Evolutionary conservation across 2,113 vertebrate species (phyloP).

Genomic region (Mesoclemmys tuberculata): DNA sequence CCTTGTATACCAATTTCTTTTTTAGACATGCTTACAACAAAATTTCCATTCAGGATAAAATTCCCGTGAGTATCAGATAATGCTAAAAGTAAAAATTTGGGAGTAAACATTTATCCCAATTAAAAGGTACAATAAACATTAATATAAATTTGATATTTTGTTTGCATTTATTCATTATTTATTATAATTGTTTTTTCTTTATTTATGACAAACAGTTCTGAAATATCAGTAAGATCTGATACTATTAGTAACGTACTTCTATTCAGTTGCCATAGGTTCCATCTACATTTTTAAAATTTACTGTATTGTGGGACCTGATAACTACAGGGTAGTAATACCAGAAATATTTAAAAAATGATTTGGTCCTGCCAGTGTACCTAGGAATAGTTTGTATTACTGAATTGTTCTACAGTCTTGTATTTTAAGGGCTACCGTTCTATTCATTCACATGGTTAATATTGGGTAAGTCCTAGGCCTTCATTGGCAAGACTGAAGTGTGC

Average conservation of each 20-base stretch:
- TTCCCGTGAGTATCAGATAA: conserved; percentile 91
- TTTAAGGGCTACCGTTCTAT: not conserved
- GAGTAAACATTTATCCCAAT: conserved; percentile 35
- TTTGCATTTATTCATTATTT: not conserved
- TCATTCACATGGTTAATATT: not conserved
- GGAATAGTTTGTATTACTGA: not conserved
- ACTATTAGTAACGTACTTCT: not conserved
- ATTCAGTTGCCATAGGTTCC: not conserved
- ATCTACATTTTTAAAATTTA: not conserved
- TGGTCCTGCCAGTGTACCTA: not conserved
- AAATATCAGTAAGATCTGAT: not conserved
- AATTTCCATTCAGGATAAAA: conserved; percentile 95
- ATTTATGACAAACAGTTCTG: not conserved
- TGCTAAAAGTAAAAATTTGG: conserved; percentile 79
- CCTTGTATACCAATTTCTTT: conserved; percentile 91
- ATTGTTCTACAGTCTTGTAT: not conserved
- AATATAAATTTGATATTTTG: not conserved
- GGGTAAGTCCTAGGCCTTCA: not conserved
- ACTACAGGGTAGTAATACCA: not conserved
- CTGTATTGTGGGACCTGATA: not conserved
- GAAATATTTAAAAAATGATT: not conserved
- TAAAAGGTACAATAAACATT: not conserved
- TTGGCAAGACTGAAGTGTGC: not conserved
- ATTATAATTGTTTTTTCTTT: not conserved
- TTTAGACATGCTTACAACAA: conserved; percentile 97